A percentile compares a stretch with the other conserved stretches of the same genome.
Conservation (phyloP, 2,113 vertebrate genomes). For the Galemys pyrenaicus region DNA sequence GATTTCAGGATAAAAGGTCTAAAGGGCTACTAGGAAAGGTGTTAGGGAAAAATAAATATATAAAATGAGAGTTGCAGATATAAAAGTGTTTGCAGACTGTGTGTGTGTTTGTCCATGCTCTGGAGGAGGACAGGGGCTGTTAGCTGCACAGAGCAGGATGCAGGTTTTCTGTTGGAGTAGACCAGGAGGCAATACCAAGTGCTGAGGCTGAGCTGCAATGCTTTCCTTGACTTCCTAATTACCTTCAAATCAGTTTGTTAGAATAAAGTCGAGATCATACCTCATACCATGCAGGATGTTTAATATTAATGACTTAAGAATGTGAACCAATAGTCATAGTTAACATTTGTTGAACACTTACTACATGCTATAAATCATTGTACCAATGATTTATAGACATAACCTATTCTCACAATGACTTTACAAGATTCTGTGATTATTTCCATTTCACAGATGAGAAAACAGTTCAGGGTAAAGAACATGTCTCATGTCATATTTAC, state of each 20-base stretch:
- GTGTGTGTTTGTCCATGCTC: background rate
- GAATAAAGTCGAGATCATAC: background rate
- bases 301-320: background rate
- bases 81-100: background rate
- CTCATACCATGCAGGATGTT: background rate
- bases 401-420: background rate
- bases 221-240: background rate
- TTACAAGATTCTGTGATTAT: background rate
- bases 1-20: too few relatives aligned
- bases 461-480: background rate
- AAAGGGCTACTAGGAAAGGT: too few relatives aligned
- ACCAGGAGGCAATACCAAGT: background rate
- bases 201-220: background rate
- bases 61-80: fast-evolving
- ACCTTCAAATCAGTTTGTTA: background rate
- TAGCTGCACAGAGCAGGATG: background rate
- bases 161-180: background rate
- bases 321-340: background rate
- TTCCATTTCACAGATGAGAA: background rate
- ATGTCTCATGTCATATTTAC: background rate
- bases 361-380: background rate
- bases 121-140: background rate
- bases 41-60: too few relatives aligned
- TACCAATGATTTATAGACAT: background rate
- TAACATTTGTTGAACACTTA: background rate